Percentiles rank a stretch among this genome's conserved stretches.
These are phyloP conservation scores for Lochmaea capreae DNA, from an alignment of 2,888 invertebrate species.

Conservation along the genomic window DNA sequence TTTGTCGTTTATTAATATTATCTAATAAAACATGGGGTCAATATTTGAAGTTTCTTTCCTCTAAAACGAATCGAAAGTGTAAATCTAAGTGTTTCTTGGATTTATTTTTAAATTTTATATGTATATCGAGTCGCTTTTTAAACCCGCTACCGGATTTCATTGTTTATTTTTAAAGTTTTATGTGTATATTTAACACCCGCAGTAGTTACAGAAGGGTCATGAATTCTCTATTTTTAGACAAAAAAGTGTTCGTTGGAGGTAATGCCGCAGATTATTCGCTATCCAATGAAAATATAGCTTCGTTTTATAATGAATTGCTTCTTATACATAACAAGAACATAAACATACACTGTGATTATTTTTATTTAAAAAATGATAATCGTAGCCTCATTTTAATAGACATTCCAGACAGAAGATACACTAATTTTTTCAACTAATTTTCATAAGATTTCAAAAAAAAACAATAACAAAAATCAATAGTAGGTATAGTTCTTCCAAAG, in stretches of 20 bases:
- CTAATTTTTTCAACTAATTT: too few relatives aligned
- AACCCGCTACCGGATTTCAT: constrained; percentile 36
- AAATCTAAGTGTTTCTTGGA: not conserved
- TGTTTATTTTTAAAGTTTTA: constrained; percentile 41
- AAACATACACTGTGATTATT: not conserved
- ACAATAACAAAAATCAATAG: too few relatives aligned
- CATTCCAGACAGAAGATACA: too few relatives aligned
- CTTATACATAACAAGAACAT: not conserved
- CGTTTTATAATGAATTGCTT: not conserved
- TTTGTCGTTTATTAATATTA: too few relatives aligned
- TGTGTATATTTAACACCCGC: constrained; percentile 40
- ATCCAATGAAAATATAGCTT: constrained; percentile 16
- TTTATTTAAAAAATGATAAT: not conserved
- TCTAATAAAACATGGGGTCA: too few relatives aligned
- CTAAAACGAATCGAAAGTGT: not conserved
- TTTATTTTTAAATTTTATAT: constrained; percentile 36
- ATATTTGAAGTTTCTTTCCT: too few relatives aligned
- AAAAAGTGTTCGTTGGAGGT: constrained; percentile 36
- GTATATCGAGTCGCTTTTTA: constrained; percentile 35
- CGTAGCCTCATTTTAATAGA: too few relatives aligned
- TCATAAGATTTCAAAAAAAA: too few relatives aligned
- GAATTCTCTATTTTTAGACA: constrained; percentile 27
- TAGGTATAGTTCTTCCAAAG: too few relatives aligned
- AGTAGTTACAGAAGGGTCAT: constrained; percentile 33
- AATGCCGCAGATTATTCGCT: constrained; percentile 33